Evolutionary conservation across 2,888 invertebrate genomes (phyloP).

Genomic region (Sphaeridia pumilis): DNA sequence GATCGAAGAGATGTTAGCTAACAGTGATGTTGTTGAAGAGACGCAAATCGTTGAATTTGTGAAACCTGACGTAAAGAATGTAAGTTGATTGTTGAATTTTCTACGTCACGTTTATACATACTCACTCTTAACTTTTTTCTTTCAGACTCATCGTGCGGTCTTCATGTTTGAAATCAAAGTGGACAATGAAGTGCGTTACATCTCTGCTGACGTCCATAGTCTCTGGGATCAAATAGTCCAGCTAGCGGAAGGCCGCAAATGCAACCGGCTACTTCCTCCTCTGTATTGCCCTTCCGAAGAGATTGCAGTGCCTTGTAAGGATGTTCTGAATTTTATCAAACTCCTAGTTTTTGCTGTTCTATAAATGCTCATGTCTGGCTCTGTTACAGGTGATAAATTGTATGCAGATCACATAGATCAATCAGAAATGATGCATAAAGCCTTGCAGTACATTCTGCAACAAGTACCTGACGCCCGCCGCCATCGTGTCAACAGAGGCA

Average conservation of each 20-base stretch:
- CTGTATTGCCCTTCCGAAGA: conserved; percentile 46
- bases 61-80: too few relatives aligned
- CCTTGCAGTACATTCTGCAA: conserved; percentile 73
- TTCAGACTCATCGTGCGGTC: conserved; percentile 29
- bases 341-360: neutral
- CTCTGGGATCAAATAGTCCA: conserved; percentile 78
- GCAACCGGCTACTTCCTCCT: conserved; percentile 64
- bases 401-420: neutral
- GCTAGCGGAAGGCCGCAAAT: conserved; percentile 72
- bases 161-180: conserved; percentile 27
- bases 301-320: too few relatives aligned
- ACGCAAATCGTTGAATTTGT: too few relatives aligned
- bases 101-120: conserved; percentile 24
- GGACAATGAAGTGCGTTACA: conserved; percentile 18
- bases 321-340: neutral
- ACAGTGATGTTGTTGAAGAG: too few relatives aligned
- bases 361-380: neutral
- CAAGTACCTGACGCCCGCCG: too few relatives aligned
- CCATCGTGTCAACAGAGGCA: too few relatives aligned
- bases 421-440: conserved; percentile 73
- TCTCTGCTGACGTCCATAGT: conserved; percentile 24
- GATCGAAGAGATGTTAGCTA: too few relatives aligned
- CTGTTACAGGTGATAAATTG: neutral
- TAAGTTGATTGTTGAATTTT: too few relatives aligned
- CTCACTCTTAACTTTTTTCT: conserved; percentile 20